These are phyloP conservation scores for Xanthia togata DNA, from an alignment of 2,888 invertebrate genomes.

Conservation along the genomic window DNA sequence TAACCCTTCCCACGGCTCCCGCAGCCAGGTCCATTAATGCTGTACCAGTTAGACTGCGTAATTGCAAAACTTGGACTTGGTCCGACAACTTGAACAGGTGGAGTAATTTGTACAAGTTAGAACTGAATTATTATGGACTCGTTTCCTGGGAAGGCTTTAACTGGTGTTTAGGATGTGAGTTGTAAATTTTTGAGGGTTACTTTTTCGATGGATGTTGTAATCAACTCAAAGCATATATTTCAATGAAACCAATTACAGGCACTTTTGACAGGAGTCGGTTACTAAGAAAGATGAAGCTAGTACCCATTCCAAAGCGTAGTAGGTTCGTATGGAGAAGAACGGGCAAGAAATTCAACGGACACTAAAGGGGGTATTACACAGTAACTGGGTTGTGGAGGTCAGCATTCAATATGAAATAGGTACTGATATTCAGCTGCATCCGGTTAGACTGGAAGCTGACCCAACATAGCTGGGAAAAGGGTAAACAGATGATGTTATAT, in stretches of 20 bases:
- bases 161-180: slow-evolving; percentile 9
- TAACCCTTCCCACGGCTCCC: slow-evolving; percentile 42
- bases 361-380: too few relatives aligned
- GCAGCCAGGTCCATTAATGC: slow-evolving; percentile 59
- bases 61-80: slow-evolving; percentile 67
- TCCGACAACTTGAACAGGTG: slow-evolving; percentile 65
- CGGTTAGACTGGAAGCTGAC: not conserved
- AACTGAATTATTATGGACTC: slow-evolving; percentile 61
- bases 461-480: not conserved
- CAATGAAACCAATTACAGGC: too few relatives aligned
- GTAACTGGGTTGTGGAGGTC: too few relatives aligned
- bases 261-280: too few relatives aligned
- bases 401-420: not conserved
- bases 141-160: slow-evolving; percentile 17
- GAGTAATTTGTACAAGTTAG: slow-evolving; percentile 64
- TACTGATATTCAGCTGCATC: not conserved
- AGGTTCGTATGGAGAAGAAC: too few relatives aligned
- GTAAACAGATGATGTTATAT: not conserved
- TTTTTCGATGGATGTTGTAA: not conserved
- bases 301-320: too few relatives aligned
- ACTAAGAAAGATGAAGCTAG: too few relatives aligned
- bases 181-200: not conserved
- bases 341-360: too few relatives aligned
- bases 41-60: slow-evolving; percentile 64
- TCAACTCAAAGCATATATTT: too few relatives aligned